Evolutionary conservation across 2,797 vertebrate genomes (phyloP), one percentile per base, ranked within the genome.

Genomic region (Enteromius trimaculatus): DNA sequence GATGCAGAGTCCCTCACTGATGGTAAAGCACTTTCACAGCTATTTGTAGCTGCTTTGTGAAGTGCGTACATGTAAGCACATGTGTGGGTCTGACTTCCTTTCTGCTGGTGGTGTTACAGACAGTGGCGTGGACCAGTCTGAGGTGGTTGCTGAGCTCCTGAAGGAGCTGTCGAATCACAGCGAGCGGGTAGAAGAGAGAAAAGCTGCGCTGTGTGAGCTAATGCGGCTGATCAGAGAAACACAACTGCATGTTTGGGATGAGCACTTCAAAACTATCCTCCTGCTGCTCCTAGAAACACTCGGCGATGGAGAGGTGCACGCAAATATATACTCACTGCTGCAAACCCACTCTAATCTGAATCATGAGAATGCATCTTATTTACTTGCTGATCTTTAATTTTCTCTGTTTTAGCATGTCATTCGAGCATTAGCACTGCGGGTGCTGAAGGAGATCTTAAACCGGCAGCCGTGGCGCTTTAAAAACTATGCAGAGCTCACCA

Each of bases 241-340:
- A 79, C 95, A 96, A n/a, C 95, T 97, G 16, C 96, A 96, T 88
- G 96, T 99, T 91, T 99, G 98, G 98, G 98, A 99, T 65, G 97
- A 99, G 83, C 98, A 99, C 88, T 99, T 99, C 92, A 99, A 99
- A 94, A 99, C 97, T 89, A 97, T 99, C 93, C 91, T 99, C 70
- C 94, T 99, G 81, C 91, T 99, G 65, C 93, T 99, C 87, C 96
- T 99, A 60, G 98, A 99, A 94, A 98, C 97, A 0, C 96, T 99
- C 92, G 96, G 96, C 0, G 98, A 99, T 92, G 95, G 96, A 94
- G 98, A 99, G 96, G 98, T 98, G 93, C 86, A 51, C 65, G 17
- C 16, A 39, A 70, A 42, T 49, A 23, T 6, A 29, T 9, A 47
- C 70, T 34, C 19, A n/a, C 47, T 51, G 47, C 49, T 53, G 19